Evolutionary conservation across 2,888 invertebrate genomes (phyloP).

Genomic region (Pasiphila rectangulata): DNA sequence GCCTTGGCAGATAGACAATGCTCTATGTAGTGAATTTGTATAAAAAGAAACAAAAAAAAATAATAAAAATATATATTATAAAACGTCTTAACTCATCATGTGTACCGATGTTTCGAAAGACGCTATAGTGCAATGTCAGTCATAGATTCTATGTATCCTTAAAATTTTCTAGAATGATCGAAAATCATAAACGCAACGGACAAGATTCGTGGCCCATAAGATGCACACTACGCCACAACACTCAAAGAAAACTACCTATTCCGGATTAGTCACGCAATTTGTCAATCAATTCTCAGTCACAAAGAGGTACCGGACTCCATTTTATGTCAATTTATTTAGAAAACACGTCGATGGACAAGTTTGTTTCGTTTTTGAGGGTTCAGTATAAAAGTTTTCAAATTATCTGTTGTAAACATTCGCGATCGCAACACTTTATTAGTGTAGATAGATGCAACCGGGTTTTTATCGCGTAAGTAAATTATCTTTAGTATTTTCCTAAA

Average conservation of each 20-base stretch:
- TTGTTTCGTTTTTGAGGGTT: neutral
- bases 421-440: no score
- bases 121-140: neutral
- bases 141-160: neutral
- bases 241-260: constrained; percentile 78
- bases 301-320: constrained; percentile 65
- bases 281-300: constrained; percentile 77
- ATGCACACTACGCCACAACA: constrained; percentile 58
- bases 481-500: no score
- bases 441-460: no score
- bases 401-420: no score
- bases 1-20: no score
- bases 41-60: no score
- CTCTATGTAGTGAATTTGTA: no score
- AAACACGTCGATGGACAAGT: constrained; percentile 25
- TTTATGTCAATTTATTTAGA: constrained; percentile 72
- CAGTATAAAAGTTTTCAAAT: constrained; percentile 2
- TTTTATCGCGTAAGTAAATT: no score
- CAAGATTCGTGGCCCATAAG: constrained; percentile 45
- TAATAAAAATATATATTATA: no score
- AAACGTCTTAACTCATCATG: no score
- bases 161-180: neutral
- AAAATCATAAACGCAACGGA: neutral
- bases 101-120: no score
- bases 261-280: constrained; percentile 79